phyloP scores from a whole-genome alignment of 1,140 invertebrate species.

The Sminthurides bifidus region DNA sequence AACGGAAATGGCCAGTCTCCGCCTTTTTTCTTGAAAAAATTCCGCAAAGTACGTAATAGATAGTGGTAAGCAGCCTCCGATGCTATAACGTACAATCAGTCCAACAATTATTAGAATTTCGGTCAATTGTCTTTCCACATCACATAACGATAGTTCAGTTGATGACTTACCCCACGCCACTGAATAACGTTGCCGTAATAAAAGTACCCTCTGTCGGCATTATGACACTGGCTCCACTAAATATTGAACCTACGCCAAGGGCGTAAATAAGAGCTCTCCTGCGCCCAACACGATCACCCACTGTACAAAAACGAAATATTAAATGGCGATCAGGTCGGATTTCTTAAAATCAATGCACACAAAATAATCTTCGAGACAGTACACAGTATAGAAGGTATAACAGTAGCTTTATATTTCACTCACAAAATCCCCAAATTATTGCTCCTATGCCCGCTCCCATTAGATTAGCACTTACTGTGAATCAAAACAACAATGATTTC shows the following conservation, averaged over 20 bases:
- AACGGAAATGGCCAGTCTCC: conserved; percentile 17
- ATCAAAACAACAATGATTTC: not conserved
- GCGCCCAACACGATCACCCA: conserved; percentile 27
- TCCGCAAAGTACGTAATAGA: conserved; percentile 28
- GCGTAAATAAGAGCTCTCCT: conserved; percentile 25
- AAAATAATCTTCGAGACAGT: not conserved
- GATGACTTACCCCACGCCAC: conserved; percentile 27
- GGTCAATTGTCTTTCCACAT: no score
- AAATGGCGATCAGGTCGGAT: not conserved
- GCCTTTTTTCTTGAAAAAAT: conserved; percentile 28
- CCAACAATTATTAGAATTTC: no score
- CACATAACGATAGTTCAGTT: not conserved
- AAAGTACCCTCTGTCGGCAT: conserved; percentile 32
- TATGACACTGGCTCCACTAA: conserved; percentile 25
- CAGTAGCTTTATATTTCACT: not conserved
- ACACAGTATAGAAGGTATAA: not conserved
- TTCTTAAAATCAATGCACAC: not conserved
- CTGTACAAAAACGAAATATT: not conserved
- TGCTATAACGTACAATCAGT: no score
- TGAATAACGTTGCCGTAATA: conserved; percentile 27
- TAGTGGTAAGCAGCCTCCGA: conserved; percentile 29
- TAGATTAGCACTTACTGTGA: conserved; percentile 26
- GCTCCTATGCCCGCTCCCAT: conserved; percentile 29
- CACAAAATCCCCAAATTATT: conserved; percentile 26
- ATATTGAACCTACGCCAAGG: conserved; percentile 29